These are phyloP conservation scores for Pelecanus crispus DNA, from an alignment of 2,113 vertebrate genomes.

Conservation along the genomic window DNA sequence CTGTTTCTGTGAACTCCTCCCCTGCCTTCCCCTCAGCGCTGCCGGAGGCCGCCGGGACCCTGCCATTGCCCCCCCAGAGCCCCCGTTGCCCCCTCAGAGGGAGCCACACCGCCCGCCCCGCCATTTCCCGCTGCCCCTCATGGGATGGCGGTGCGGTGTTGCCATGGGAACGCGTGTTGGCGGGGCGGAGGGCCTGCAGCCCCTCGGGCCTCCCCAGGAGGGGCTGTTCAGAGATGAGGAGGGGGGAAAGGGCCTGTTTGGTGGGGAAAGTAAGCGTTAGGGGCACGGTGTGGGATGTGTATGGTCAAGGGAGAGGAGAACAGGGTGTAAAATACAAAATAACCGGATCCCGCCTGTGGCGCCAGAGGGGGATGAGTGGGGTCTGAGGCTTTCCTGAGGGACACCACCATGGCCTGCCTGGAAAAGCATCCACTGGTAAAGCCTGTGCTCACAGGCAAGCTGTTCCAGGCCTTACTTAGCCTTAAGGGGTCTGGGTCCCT, in stretches of 20 bases:
- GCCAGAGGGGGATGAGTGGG: rapidly evolving
- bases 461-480: neutral
- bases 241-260: neutral
- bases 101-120: rapidly evolving
- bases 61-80: rapidly evolving
- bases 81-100: neutral
- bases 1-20: no score
- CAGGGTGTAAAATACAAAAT: neutral
- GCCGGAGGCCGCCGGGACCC: rapidly evolving
- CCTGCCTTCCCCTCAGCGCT: no score
- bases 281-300: rapidly evolving
- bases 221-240: no score
- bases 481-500: neutral
- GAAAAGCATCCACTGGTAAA: neutral
- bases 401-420: rapidly evolving
- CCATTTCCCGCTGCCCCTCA: neutral
- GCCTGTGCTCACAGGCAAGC: neutral
- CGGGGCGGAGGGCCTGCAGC: neutral
- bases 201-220: no score
- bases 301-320: neutral
- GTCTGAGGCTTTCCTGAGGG: neutral
- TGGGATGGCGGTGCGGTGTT: neutral
- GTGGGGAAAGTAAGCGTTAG: neutral
- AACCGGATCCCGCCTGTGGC: neutral
- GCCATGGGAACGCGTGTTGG: neutral